These are phyloP conservation scores for Holothuria leucospilota DNA, from an alignment of 53 echinoderm and acorn worm genomes.

Conservation along the genomic window DNA sequence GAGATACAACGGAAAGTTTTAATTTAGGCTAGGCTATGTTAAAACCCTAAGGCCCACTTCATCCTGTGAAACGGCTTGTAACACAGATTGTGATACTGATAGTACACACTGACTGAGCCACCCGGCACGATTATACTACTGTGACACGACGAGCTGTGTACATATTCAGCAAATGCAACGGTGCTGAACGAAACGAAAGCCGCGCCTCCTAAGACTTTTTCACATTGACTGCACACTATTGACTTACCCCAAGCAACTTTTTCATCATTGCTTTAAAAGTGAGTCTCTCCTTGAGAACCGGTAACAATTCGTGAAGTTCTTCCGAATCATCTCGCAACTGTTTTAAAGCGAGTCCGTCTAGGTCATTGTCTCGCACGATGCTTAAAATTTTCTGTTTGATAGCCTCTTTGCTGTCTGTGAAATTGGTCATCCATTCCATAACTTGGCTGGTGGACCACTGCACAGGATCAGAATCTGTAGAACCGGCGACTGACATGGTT, in stretches of 20 bases:
- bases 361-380: constrained; percentile 74
- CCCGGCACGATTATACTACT: too few relatives aligned
- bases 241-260: constrained; percentile 74
- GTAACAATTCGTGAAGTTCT: constrained; percentile 79
- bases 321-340: constrained; percentile 79
- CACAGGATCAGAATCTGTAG: constrained; percentile 41
- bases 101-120: too few relatives aligned
- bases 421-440: constrained; percentile 73
- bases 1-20: too few relatives aligned
- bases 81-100: too few relatives aligned
- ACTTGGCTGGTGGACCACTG: constrained; percentile 67
- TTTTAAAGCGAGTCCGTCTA: constrained; percentile 79
- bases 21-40: too few relatives aligned
- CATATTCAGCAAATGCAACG: too few relatives aligned
- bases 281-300: constrained; percentile 79
- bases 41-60: too few relatives aligned
- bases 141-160: too few relatives aligned
- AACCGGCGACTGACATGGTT: not conserved
- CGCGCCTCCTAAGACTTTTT: too few relatives aligned
- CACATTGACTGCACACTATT: too few relatives aligned
- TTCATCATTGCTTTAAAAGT: constrained; percentile 82
- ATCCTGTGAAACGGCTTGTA: too few relatives aligned
- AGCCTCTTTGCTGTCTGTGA: constrained; percentile 68
- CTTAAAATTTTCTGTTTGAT: constrained; percentile 68
- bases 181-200: too few relatives aligned